Conservation (phyloP, 2,888 invertebrate species). For the Ectemnius cavifrons region DNA sequence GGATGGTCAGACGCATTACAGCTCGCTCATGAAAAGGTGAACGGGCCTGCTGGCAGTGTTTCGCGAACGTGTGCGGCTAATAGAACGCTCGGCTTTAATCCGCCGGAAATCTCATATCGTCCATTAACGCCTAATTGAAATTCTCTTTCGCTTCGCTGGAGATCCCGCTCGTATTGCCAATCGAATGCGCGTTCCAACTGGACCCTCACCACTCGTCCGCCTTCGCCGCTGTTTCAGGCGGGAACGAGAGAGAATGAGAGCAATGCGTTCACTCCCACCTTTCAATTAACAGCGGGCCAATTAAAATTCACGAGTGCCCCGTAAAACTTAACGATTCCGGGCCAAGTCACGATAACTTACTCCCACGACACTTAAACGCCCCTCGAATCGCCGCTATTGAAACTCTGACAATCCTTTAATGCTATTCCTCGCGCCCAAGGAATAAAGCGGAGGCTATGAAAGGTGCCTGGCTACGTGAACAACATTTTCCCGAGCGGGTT, state of each 20-base stretch:
- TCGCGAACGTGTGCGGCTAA: conserved; percentile 39
- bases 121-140: conserved; percentile 64
- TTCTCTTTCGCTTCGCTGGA: conserved; percentile 53
- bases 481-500: too few species aligned
- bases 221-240: conserved; percentile 41
- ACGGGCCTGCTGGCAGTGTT: conserved; percentile 31
- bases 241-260: neutral
- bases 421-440: too few species aligned
- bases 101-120: conserved; percentile 60
- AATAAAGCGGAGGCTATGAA: too few species aligned
- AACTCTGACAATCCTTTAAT: too few species aligned
- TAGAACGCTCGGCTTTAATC: conserved; percentile 57
- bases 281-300: conserved; percentile 62
- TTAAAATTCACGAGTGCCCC: conserved; percentile 62
- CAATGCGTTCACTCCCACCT: conserved; percentile 18
- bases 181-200: conserved; percentile 37
- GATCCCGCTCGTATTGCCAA: conserved; percentile 37
- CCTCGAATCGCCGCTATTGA: too few species aligned
- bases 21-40: neutral
- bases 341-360: conserved; percentile 27
- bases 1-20: conserved; percentile 32
- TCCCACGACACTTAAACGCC: neutral
- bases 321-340: conserved; percentile 62
- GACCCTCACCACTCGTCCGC: conserved; percentile 15
- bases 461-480: too few species aligned